Evolutionary conservation across 2,113 vertebrate genomes (phyloP), one percentile per base, ranked within the genome.

Genomic region (Oryzias javanicus): DNA sequence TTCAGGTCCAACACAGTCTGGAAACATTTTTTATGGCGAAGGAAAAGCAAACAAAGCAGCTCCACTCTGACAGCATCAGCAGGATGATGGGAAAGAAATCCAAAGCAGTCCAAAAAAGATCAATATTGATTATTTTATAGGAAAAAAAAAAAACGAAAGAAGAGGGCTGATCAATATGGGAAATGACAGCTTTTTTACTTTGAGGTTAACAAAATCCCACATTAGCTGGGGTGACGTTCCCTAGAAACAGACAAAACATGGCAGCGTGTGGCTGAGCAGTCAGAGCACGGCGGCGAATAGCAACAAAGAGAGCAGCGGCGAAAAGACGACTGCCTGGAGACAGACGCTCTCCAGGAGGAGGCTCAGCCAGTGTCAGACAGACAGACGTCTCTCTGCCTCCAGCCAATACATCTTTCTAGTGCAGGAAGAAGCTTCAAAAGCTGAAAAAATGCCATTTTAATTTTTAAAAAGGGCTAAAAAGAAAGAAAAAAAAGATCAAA

Each of bases 271-370:
- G 59, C 63, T 55, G 62, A 74, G 67, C 59, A 77, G 70, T 76
- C 42, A 14, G 49, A 22, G 20, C 46, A 45, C 15, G 50, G 61
- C 48, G 59, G 18, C 1, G 62, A 54, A 63, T 16, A 46, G 70
- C 80, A 79, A 87, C 81, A 88, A 86, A 88, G 72, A 69, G 61
- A 76, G 76, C 58, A 75, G 74, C 66, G 45, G 49, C 53, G 59
- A 71, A 72, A 69, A 67, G 62, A 67, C 14, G 49, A 78, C 75
- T 78, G 82, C 85, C 76, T 86, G 75, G 80, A 88, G 81, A 89
- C 81, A 86, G 76, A 50, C n/a, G 25, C 70, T 74, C 49, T 64
- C 56, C 60, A 59, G 76, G 40, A 25, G 42, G 65, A 74, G 69
- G 73, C 54, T 50, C 74, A 61, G 35, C 74, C 27, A 5, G 42